Evolutionary conservation across 2,113 vertebrate genomes (phyloP).

Genomic region (Catharus bicknelli): DNA sequence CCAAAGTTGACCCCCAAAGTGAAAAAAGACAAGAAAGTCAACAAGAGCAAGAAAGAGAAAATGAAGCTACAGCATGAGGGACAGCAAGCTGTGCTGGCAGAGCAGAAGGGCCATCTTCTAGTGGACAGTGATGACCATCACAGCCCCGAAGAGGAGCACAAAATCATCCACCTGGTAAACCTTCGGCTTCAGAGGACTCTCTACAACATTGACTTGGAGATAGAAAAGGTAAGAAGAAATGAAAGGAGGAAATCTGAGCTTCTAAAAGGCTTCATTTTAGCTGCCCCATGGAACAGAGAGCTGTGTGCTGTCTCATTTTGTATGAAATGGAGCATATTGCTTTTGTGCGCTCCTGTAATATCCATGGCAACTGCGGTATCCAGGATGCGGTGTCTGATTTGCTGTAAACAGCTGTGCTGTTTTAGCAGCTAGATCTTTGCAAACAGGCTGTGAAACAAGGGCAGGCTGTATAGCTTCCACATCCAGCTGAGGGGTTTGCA

Average conservation of each 20-base stretch:
- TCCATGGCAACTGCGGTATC: slow-evolving; percentile 34
- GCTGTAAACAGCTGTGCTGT: slow-evolving; percentile 34
- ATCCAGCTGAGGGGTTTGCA: not conserved
- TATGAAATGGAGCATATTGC: not conserved
- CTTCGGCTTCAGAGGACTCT: slow-evolving; percentile 85
- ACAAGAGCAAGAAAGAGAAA: slow-evolving; percentile 77
- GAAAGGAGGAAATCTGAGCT: not conserved
- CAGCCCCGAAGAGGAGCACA: slow-evolving; percentile 81
- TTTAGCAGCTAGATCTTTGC: not conserved
- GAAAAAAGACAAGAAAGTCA: slow-evolving; percentile 77
- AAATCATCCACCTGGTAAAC: slow-evolving; percentile 69
- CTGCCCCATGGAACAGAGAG: not conserved
- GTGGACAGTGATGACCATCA: slow-evolving; percentile 78
- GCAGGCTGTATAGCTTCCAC: not conserved
- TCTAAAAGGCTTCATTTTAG: not conserved
- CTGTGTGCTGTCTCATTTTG: not conserved
- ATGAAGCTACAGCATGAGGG: slow-evolving; percentile 68
- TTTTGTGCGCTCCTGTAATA: slow-evolving; percentile 27
- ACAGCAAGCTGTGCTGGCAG: slow-evolving; percentile 79
- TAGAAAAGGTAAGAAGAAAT: slow-evolving; percentile 79
- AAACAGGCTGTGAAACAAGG: not conserved
- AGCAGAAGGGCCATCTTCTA: slow-evolving; percentile 85
- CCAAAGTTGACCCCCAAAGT: slow-evolving; percentile 87
- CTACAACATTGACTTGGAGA: slow-evolving; percentile 83
- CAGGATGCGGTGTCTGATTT: slow-evolving; percentile 6